Evolutionary conservation across 2,888 invertebrate species (phyloP).

Genomic region (Drosophila austrosaltans): DNA sequence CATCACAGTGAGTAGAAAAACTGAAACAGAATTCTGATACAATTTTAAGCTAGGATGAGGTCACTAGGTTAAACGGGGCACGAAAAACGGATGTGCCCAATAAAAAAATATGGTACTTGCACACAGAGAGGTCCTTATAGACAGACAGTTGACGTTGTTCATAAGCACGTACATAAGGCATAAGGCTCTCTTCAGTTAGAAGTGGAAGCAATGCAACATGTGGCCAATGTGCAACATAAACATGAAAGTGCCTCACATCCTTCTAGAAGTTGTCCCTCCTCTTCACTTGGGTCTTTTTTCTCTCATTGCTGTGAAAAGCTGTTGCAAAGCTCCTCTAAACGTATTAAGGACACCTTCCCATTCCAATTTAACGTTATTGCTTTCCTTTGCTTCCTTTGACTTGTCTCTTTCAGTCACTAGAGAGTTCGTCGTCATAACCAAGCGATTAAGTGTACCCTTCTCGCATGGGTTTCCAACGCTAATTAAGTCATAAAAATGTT

Average conservation of each 20-base stretch:
- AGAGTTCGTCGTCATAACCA: neutral
- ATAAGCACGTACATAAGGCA: conserved; percentile 20
- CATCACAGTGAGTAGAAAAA: conserved; percentile 86
- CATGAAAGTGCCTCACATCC: conserved; percentile 40
- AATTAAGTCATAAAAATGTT: conserved; percentile 74
- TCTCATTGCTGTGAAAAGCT: conserved; percentile 49
- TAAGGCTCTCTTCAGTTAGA: conserved; percentile 5
- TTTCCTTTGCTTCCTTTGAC: neutral
- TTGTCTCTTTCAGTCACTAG: neutral
- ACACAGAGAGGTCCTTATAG: conserved; percentile 61
- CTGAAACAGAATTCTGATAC: conserved; percentile 15
- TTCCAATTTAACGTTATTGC: neutral
- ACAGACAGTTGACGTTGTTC: conserved; percentile 43
- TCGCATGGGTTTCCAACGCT: conserved; percentile 36
- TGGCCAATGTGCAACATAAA: conserved; percentile 52
- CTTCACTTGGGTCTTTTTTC: conserved; percentile 15
- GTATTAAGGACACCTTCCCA: conserved; percentile 50
- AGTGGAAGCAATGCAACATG: conserved; percentile 67
- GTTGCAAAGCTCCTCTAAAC: conserved; percentile 73
- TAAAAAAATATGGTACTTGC: conserved; percentile 17
- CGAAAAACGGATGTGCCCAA: conserved; percentile 12
- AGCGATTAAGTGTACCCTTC: neutral
- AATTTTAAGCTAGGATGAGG: conserved; percentile 36
- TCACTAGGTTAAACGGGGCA: conserved; percentile 62
- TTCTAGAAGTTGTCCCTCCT: conserved; percentile 4